Evolutionary conservation across 2,113 vertebrate genomes (phyloP).

Genomic region (Chlorodrepanis virens): DNA sequence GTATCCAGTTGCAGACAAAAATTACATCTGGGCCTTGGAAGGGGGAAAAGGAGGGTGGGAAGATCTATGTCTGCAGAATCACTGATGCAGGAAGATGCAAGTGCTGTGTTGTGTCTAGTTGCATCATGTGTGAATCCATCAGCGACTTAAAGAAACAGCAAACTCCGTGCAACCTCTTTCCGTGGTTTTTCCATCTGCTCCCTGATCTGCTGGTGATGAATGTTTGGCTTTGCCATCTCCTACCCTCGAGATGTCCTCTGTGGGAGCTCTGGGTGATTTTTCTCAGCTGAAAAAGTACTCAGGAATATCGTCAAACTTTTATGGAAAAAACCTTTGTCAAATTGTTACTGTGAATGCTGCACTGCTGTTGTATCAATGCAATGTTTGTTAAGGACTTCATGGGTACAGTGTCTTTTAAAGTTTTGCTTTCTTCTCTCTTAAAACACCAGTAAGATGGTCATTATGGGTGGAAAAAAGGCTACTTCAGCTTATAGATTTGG

Average conservation of each 20-base stretch:
- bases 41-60: slow-evolving; percentile 48
- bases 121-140: slow-evolving; percentile 69
- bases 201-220: background rate
- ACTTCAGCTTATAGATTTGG: background rate
- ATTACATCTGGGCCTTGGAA: slow-evolving; percentile 29
- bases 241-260: background rate
- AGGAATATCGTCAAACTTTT: background rate
- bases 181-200: slow-evolving; percentile 51
- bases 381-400: background rate
- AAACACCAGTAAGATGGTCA: background rate
- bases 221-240: background rate
- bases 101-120: slow-evolving; percentile 64
- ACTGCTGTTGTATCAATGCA: rapidly evolving
- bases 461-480: background rate
- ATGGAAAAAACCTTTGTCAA: background rate
- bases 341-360: rapidly evolving
- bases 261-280: background rate
- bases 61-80: slow-evolving; percentile 55
- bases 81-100: slow-evolving; percentile 67
- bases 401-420: background rate
- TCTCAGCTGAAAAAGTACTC: background rate
- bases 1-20: slow-evolving; percentile 35
- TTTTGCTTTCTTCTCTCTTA: background rate
- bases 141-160: slow-evolving; percentile 58
- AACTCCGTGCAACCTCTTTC: slow-evolving; percentile 18